phyloP scores from a whole-genome alignment of 2,888 invertebrate genomes.

The Epinotia ramella region DNA sequence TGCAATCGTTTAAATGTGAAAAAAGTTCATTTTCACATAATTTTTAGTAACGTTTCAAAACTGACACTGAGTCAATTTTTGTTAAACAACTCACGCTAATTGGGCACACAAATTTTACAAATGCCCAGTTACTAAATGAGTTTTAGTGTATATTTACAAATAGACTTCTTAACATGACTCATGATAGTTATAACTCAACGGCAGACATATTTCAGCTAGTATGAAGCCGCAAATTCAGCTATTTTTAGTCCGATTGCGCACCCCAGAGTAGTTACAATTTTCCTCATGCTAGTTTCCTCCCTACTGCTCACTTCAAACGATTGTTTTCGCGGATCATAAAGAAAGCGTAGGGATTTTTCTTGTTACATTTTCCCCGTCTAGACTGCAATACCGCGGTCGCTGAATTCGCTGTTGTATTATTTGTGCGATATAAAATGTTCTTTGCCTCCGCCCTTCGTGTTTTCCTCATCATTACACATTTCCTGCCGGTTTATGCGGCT shows the following conservation, averaged over 20 bases:
- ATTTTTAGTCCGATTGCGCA: not conserved
- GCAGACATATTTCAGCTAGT: constrained; percentile 1
- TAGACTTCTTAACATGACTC: too few relatives aligned
- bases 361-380: constrained; percentile 65
- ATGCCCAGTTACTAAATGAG: too few relatives aligned
- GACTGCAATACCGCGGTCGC: constrained; percentile 60
- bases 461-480: constrained; percentile 45
- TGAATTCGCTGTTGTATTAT: constrained; percentile 55
- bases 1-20: too few relatives aligned
- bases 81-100: too few relatives aligned
- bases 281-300: constrained; percentile 8
- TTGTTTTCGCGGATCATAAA: constrained; percentile 33
- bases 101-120: too few relatives aligned
- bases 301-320: constrained; percentile 31
- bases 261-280: constrained; percentile 21
- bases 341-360: constrained; percentile 49
- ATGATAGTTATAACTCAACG: not conserved
- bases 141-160: too few relatives aligned
- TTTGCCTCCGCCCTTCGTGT: constrained; percentile 44
- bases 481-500: constrained; percentile 31
- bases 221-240: constrained; percentile 12
- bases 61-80: too few relatives aligned
- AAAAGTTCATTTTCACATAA: too few relatives aligned
- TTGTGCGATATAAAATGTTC: constrained; percentile 59
- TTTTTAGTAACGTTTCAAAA: too few relatives aligned